Evolutionary conservation across 2,888 invertebrate species (phyloP).

Genomic region (Petrolisthes cinctipes): DNA sequence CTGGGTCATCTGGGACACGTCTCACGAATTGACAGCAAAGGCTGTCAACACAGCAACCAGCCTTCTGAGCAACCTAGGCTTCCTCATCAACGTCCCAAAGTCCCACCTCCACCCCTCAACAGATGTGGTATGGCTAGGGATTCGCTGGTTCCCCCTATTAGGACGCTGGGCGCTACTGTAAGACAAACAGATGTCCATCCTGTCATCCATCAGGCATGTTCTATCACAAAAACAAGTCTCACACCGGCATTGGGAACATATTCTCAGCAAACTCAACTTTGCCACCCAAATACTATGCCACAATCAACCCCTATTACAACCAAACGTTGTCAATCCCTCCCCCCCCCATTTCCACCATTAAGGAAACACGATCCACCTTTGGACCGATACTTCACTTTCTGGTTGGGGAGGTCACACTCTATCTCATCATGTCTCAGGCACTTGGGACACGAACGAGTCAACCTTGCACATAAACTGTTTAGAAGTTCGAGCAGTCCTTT

Average conservation of each 20-base stretch:
- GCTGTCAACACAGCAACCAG: too few species aligned
- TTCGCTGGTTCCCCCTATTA: too few species aligned
- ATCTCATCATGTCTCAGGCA: not conserved
- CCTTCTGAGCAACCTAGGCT: too few species aligned
- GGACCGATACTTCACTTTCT: not conserved
- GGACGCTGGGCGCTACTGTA: not conserved
- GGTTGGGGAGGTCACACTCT: slow-evolving; percentile 4
- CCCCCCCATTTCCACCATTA: not conserved
- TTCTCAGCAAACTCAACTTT: too few species aligned
- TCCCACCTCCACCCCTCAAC: not conserved
- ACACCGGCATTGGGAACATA: too few species aligned
- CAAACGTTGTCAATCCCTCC: too few species aligned
- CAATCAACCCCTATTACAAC: not conserved
- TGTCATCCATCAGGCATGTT: not conserved
- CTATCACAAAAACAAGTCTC: too few species aligned
- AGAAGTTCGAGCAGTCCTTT: too few species aligned
- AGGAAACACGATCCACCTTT: not conserved
- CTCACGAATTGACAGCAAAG: too few species aligned
- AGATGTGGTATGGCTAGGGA: not conserved
- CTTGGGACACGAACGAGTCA: not conserved
- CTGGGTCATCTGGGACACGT: too few species aligned
- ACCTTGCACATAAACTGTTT: too few species aligned
- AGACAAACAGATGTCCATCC: not conserved
- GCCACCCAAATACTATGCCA: not conserved
- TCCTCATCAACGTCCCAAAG: too few species aligned